Percentiles rank a stretch among this genome's conserved stretches.
These are phyloP conservation scores for Anisognathus igniventris DNA, from an alignment of 2,797 vertebrate genomes.

Conservation along the genomic window DNA sequence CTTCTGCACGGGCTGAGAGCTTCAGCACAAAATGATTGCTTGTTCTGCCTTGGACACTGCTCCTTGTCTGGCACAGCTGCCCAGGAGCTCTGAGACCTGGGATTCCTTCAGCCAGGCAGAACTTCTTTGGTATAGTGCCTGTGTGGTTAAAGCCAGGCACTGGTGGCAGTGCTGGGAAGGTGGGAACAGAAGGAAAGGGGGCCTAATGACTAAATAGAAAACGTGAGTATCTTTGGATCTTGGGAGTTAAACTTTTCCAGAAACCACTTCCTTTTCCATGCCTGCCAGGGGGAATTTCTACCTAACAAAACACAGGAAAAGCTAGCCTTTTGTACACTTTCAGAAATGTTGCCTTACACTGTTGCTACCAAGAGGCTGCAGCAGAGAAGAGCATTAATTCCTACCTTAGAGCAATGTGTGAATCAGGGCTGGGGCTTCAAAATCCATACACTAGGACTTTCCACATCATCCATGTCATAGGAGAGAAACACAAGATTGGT, in stretches of 20 bases:
- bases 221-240: neutral
- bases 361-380: slow-evolving; percentile 8
- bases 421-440: neutral
- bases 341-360: neutral
- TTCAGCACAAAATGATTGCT: neutral
- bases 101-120: neutral
- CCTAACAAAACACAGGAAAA: neutral
- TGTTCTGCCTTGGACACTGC: neutral
- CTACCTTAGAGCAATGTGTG: neutral
- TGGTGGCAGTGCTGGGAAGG: neutral
- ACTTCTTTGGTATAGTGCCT: neutral
- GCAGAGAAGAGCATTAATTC: neutral
- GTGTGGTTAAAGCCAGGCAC: neutral
- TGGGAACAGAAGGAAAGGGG: neutral
- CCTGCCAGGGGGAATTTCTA: neutral
- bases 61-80: neutral
- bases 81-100: neutral
- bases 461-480: rapidly evolving
- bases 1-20: neutral
- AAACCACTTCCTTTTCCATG: neutral
- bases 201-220: neutral
- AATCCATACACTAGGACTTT: neutral
- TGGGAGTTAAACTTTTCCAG: neutral
- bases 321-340: neutral
- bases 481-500: neutral